Percentiles rank a stretch among this genome's conserved stretches.
Conservation (phyloP, 2,888 invertebrate species). For the Linyphia triangularis region DNA sequence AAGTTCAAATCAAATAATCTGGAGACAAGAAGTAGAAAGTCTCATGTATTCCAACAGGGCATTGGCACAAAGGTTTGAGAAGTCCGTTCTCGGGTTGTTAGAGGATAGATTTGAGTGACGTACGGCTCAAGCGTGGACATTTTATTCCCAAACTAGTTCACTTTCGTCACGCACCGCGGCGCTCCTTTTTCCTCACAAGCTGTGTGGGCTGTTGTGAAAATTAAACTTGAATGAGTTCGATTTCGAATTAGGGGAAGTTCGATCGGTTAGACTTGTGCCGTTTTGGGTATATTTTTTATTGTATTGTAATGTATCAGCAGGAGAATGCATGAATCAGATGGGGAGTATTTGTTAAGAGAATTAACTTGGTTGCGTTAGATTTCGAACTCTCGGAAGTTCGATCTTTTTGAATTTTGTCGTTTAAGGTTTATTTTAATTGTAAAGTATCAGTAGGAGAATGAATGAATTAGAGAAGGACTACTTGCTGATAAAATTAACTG, state of each 20-base stretch:
- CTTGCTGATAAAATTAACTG: no score
- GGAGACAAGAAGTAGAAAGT: not conserved
- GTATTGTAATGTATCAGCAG: no score
- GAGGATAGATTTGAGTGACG: conserved; percentile 51
- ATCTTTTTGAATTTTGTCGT: no score
- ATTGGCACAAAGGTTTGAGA: conserved; percentile 50
- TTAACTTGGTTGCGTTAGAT: no score
- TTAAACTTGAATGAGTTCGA: no score
- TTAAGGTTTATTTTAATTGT: no score
- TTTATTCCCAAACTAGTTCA: conserved; percentile 71
- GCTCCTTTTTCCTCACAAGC: conserved; percentile 10
- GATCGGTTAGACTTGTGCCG: no score
- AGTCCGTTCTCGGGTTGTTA: conserved; percentile 6
- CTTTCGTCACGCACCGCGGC: conserved; percentile 48
- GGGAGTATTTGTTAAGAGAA: no score
- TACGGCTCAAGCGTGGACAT: conserved; percentile 39
- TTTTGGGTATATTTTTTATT: no score
- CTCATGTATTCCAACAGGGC: conserved; percentile 36
- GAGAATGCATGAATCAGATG: no score
- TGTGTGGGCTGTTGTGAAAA: not conserved
- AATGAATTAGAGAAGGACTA: no score
- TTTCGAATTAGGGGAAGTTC: not conserved
- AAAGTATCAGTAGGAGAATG: no score
- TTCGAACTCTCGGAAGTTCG: not conserved
- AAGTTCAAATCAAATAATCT: not conserved